These are phyloP conservation scores for Calliopsis andreniformis DNA, from an alignment of 1,140 invertebrate species.

Conservation along the genomic window DNA sequence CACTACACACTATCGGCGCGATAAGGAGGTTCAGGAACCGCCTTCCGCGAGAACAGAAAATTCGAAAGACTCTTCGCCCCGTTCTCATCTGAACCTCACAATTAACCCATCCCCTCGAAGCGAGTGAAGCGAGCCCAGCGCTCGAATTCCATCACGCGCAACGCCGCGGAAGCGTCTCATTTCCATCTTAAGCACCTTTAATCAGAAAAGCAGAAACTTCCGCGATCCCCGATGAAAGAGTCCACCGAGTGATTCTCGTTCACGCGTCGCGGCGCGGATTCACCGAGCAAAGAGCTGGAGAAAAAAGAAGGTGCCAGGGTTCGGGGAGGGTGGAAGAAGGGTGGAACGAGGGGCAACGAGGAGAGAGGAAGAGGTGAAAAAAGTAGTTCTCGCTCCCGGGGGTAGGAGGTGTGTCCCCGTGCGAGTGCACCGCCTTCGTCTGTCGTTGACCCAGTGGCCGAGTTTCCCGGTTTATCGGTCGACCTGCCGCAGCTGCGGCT, in stretches of 20 bases:
- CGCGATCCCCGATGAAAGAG: not conserved
- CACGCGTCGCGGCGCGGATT: no score
- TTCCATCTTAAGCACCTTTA: no score
- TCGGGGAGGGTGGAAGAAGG: not conserved
- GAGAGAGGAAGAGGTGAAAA: not conserved
- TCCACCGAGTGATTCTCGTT: constrained; percentile 24
- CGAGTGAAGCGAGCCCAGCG: no score
- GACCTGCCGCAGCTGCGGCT: constrained; percentile 57
- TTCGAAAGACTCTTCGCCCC: no score
- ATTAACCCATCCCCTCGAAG: no score
- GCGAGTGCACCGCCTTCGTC: constrained; percentile 51
- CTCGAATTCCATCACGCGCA: no score
- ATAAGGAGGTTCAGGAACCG: no score
- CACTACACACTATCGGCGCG: no score
- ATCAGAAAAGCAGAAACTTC: no score
- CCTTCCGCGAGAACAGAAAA: no score
- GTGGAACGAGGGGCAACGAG: not conserved
- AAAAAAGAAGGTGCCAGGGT: not conserved
- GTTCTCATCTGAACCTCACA: no score
- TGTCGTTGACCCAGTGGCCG: constrained; percentile 73
- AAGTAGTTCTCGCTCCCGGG: constrained; percentile 9
- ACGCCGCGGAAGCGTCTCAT: no score
- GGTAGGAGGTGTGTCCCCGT: constrained; percentile 21
- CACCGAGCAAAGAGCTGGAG: not conserved
- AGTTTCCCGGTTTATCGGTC: constrained; percentile 64